phyloP scores from a whole-genome alignment of 1,140 invertebrate species.

The Maniola jurtina region DNA sequence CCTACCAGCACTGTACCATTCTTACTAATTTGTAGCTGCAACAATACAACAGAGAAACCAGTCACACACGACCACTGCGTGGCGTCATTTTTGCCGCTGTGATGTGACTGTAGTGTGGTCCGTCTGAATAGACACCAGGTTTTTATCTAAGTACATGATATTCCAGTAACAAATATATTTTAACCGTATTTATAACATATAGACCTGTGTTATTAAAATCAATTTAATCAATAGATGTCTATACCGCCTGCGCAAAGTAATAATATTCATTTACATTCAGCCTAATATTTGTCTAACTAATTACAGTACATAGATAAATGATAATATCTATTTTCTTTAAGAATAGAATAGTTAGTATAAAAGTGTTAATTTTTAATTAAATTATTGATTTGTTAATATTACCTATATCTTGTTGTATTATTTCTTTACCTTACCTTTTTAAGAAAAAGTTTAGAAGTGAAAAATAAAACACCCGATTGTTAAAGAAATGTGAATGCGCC shows the following conservation, averaged over 20 bases:
- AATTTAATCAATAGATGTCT: constrained; percentile 57
- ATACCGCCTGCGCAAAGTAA: constrained; percentile 65
- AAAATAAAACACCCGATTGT: no score
- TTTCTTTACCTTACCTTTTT: constrained; percentile 23
- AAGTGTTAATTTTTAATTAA: constrained; percentile 75
- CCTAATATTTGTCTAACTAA: constrained; percentile 57
- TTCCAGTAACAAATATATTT: constrained; percentile 52
- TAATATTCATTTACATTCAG: constrained; percentile 61
- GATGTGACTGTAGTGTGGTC: no score
- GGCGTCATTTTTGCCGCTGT: no score
- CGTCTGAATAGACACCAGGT: constrained; percentile 18
- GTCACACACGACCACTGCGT: no score
- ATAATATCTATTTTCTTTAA: constrained; percentile 68
- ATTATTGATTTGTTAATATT: constrained; percentile 73
- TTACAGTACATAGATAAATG: constrained; percentile 49
- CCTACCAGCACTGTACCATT: no score
- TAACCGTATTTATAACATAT: constrained; percentile 33
- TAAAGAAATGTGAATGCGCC: no score
- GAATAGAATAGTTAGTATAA: constrained; percentile 61
- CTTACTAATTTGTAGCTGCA: no score
- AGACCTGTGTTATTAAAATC: constrained; percentile 30
- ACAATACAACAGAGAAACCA: no score
- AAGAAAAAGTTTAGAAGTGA: no score
- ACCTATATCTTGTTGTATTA: constrained; percentile 42
- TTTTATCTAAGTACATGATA: constrained; percentile 44